phyloP scores from a whole-genome alignment of 2,888 invertebrate genomes.

The Dilophus febrilis region DNA sequence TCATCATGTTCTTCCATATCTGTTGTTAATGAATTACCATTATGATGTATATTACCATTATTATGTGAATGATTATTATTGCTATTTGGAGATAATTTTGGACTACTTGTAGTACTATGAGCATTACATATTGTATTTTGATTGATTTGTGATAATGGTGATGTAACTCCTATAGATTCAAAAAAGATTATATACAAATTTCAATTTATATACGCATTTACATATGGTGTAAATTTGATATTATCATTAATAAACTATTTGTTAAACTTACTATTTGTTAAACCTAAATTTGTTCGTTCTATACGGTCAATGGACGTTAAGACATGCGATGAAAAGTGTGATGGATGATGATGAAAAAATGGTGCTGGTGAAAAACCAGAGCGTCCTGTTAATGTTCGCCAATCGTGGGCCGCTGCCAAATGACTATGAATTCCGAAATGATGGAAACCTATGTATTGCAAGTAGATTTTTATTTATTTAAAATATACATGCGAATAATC shows the following conservation, averaged over 20 bases:
- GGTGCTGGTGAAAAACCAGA: conserved; percentile 27
- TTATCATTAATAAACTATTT: neutral
- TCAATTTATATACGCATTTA: neutral
- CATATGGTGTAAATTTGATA: neutral
- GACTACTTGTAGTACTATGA: conserved; percentile 56
- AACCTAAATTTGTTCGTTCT: conserved; percentile 11
- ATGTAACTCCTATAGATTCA: conserved; percentile 7
- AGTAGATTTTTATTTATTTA: too few relatives aligned
- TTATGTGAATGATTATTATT: conserved; percentile 10
- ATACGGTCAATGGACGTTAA: conserved; percentile 34
- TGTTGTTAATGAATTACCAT: conserved; percentile 27
- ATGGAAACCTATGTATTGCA: conserved; percentile 32
- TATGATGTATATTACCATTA: too few relatives aligned
- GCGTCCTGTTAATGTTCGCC: conserved; percentile 33
- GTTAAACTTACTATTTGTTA: conserved; percentile 5
- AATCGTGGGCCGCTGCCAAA: conserved; percentile 46
- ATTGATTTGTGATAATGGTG: conserved; percentile 17
- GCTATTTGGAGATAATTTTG: conserved; percentile 40
- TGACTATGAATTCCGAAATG: conserved; percentile 51
- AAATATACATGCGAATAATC: too few relatives aligned
- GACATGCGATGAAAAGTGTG: conserved; percentile 40
- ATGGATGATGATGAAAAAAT: conserved; percentile 33
- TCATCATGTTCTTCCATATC: conserved; percentile 23
- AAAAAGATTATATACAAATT: neutral
- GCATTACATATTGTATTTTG: conserved; percentile 35